A percentile compares a stretch with the other conserved stretches of the same genome.
Evolutionary conservation across 2,113 vertebrate genomes (phyloP).

Genomic region (Columba livia): DNA sequence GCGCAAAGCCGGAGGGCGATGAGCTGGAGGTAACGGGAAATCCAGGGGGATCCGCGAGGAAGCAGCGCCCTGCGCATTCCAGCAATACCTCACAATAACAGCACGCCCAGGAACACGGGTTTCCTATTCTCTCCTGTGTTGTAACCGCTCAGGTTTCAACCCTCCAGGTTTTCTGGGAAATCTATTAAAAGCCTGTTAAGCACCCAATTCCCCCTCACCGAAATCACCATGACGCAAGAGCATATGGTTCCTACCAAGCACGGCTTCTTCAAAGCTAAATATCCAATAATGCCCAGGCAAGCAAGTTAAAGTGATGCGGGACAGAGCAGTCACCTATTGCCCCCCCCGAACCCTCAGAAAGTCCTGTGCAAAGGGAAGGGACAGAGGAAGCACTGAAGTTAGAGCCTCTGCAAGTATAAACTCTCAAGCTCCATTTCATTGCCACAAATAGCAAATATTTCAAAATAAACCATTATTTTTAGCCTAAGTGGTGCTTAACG

Average conservation of each 20-base stretch:
- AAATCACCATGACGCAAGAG: not conserved
- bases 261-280: not conserved
- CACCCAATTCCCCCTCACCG: not conserved
- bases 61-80: conserved; percentile 8
- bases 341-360: not conserved
- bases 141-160: not conserved
- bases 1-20: not conserved
- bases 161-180: conserved; percentile 29
- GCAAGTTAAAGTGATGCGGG: not conserved
- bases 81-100: not conserved
- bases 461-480: conserved; percentile 1
- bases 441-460: conserved; percentile 21
- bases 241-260: not conserved
- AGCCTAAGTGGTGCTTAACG: not conserved
- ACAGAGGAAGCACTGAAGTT: not conserved
- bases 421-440: not conserved
- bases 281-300: not conserved
- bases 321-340: not conserved
- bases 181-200: not conserved
- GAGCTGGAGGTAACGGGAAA: conserved; percentile 33
- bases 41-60: not conserved
- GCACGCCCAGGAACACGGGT: not conserved
- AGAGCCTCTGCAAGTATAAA: not conserved
- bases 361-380: not conserved
- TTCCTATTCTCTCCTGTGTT: not conserved